Base-by-base conservation (phyloP, 2,888 invertebrate genomes). In the Himalopsyche tibetana region DNA sequence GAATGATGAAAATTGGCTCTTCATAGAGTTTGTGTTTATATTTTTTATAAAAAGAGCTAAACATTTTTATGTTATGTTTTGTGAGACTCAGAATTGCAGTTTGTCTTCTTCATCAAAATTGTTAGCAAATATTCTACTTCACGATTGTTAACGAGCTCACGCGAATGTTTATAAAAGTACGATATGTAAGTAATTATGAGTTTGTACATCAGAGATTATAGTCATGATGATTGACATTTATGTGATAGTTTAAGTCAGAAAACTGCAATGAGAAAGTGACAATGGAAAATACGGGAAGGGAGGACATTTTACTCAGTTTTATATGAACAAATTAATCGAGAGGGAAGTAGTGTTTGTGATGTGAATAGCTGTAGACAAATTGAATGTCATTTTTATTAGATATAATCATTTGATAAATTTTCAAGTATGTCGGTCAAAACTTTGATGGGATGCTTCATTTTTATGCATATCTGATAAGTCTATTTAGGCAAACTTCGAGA, bases 301-400 rank as follows among this genome's bases (percentile, higher is more conserved):
- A 36, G 38, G 63, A 63, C 63, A 28, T 19, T 74, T 36, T 36
- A 74, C 74, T 36, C 74, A 74, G 74, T 74, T 74, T 74, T 74
- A 74, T 12, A 36, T 74, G 74, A 74, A 74, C 74, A 55, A 55
- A 55, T 38, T 82, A 55, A 38, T 15, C 28, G 55, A 51, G 55
- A 55, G 12, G 36, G 55, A n/a, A 82, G n/a, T 82, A 80, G 82
- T 74, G 36, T 63, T 84, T 82, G 86, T 86, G 84, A 84, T 82
- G 86, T 86, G 82, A 86, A 80, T 86, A 86, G 86, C 74, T 83
- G 56, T 85, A 82, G 82, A 79, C 55, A 83, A 74, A 85, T 56
- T 82, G 45, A 51, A 55, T 82, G 82, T 82, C 82, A 38, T 82
- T 74, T 55, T 51, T 82, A 55, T 55, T 55, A 55, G 38, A 28